phyloP scores from a whole-genome alignment of 2,797 vertebrate species.

The Crocidura indochinensis region DNA sequence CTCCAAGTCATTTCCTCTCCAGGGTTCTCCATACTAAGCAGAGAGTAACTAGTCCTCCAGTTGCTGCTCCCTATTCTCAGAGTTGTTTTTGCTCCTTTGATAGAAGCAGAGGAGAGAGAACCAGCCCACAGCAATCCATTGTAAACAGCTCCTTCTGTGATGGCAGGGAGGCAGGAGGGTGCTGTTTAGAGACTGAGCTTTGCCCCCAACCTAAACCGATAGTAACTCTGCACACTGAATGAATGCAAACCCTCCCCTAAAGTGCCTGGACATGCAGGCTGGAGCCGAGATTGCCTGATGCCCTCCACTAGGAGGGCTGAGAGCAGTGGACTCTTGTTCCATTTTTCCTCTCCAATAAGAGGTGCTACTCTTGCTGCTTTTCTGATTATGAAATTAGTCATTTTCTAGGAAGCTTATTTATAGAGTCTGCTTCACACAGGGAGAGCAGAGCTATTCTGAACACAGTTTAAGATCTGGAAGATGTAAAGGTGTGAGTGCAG shows the following conservation, averaged over 20 bases:
- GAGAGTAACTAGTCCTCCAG: not conserved
- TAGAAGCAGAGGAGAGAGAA: constrained; percentile 1
- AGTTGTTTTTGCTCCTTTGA: constrained; percentile 14
- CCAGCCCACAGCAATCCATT: constrained; percentile 24
- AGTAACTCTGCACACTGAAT: constrained; percentile 35
- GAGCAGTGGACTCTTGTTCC: constrained; percentile 49
- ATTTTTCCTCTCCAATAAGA: constrained; percentile 61
- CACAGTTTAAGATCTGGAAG: constrained; percentile 56
- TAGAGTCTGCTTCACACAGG: constrained; percentile 76
- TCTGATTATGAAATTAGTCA: constrained; percentile 86
- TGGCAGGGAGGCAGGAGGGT: constrained; percentile 10
- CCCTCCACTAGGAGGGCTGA: not conserved
- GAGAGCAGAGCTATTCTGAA: constrained; percentile 81
- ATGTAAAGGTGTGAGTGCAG: constrained; percentile 78
- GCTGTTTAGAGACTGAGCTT: constrained; percentile 36
- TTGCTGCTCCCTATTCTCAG: constrained; percentile 18
- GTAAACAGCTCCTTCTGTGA: constrained; percentile 62
- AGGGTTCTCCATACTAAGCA: not conserved
- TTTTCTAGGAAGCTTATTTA: constrained; percentile 87
- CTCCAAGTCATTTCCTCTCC: not conserved
- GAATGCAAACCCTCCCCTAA: not conserved
- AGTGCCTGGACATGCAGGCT: not conserved
- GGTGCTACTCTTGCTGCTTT: constrained; percentile 82
- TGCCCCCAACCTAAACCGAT: not conserved
- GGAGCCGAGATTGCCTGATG: not conserved